A percentile compares a stretch with the other conserved stretches of the same genome.
Conservation (phyloP, 2,113 vertebrate species). For the Dinomys branickii region DNA sequence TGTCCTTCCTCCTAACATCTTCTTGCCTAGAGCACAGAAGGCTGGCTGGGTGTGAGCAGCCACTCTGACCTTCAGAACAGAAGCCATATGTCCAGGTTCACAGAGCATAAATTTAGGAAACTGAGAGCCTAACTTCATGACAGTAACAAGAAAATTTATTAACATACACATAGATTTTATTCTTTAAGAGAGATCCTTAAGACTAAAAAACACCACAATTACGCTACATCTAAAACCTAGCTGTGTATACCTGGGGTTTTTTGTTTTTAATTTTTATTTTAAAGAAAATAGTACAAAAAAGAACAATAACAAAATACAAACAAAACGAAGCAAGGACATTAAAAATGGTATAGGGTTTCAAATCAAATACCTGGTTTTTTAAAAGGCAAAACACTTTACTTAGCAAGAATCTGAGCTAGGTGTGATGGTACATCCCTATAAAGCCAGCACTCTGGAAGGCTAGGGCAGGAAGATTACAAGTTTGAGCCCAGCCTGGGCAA, state of each 20-base stretch:
- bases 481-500: neutral
- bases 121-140: neutral
- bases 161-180: conserved; percentile 39
- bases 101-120: conserved; percentile 59
- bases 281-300: too few relatives aligned
- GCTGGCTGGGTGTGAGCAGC: conserved; percentile 37
- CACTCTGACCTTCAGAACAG: conserved; percentile 56
- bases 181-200: conserved; percentile 18
- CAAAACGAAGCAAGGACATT: too few relatives aligned
- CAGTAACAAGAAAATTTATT: neutral
- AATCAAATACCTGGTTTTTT: too few relatives aligned
- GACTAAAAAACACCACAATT: conserved; percentile 17
- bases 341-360: too few relatives aligned
- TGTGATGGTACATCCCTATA: neutral
- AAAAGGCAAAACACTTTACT: conserved; percentile 37
- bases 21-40: conserved; percentile 64
- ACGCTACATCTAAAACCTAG: neutral
- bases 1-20: conserved; percentile 12
- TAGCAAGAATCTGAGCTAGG: conserved; percentile 15
- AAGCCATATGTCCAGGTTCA: conserved; percentile 64
- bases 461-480: neutral
- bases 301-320: too few relatives aligned
- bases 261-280: too few relatives aligned
- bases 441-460: neutral
- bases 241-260: neutral